Evolutionary conservation across 1,140 invertebrate species (phyloP), one percentile per base, ranked within the genome.

Genomic region (Schlechtendalia chinensis): DNA sequence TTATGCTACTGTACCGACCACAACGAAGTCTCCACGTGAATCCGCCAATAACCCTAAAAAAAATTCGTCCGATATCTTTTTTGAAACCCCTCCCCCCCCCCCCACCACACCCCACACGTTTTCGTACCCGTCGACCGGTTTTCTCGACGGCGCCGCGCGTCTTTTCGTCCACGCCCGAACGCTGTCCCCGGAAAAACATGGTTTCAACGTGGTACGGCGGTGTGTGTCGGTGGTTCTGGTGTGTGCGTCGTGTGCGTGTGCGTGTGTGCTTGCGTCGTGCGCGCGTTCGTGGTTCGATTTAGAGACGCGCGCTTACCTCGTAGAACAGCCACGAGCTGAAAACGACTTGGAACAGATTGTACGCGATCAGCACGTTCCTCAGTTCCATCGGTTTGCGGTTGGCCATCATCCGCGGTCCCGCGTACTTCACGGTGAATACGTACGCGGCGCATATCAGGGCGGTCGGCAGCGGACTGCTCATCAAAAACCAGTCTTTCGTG

Each of bases 391-490:
- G 93, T 88, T 95, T 92, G 84, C 94, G 89, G 86, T 95, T 92
- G 87, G 94, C 91, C 96, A 98, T 98, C 75, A 94, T 86, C 84
- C 89, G 90, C 45, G 94, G 95, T 11, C 95, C 96, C 82, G 94
- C 82, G 72, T 91, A 88, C 88, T 94, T 94, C 82, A 93, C 92
- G 84, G 92, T 89, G 85, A 91, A 92, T 32, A 92, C 91, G 84
- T 94, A 94, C 77, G 87, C 89, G 82, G 95, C 84, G 85, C 93
- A 94, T 83, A 94, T 91, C 59, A 88, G 84, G 81, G 94, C 85
- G 54, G 94, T 96, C 50, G 94, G 93, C 65, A 92, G 88, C 81
- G 93, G 94, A 24, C 91, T 90, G 84, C 90, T 90, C 93, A 96
- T 96, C 82, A 97, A 86, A 69, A 91, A 88, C 92, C 93, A 96